A percentile compares a stretch with the other conserved stretches of the same genome.
phyloP scores from a whole-genome alignment of 2,888 invertebrate species.

The Leucozona laternaria region DNA sequence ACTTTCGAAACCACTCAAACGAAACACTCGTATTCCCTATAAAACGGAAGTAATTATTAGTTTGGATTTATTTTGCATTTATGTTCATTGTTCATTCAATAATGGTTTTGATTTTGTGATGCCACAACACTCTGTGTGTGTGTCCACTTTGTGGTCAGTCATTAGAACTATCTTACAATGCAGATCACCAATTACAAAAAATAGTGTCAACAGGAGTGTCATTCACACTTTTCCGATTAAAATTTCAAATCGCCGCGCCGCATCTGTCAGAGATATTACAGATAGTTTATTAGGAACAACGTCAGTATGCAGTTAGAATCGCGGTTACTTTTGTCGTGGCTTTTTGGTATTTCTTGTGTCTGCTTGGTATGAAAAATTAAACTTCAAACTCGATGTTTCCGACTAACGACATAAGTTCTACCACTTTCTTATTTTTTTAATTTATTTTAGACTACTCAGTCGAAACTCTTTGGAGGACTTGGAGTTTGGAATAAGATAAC shows the following conservation, averaged over 20 bases:
- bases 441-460: slow-evolving; percentile 33
- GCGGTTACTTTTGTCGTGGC: slow-evolving; percentile 13
- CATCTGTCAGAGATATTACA: not conserved
- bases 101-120: not conserved
- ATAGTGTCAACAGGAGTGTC: slow-evolving; percentile 18
- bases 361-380: slow-evolving; percentile 32
- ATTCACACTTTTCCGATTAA: slow-evolving; percentile 15
- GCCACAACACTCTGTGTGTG: not conserved
- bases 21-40: not conserved
- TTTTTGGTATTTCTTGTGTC: slow-evolving; percentile 10
- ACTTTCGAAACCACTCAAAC: slow-evolving; percentile 6
- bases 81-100: slow-evolving; percentile 25
- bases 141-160: slow-evolving; percentile 21
- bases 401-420: not conserved
- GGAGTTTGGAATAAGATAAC: slow-evolving; percentile 53
- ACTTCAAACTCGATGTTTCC: not conserved
- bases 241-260: not conserved
- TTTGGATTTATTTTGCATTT: slow-evolving; percentile 20
- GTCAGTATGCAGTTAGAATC: slow-evolving; percentile 50
- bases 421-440: not conserved
- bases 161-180: slow-evolving; percentile 25
- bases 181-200: not conserved
- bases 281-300: not conserved
- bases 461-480: slow-evolving; percentile 41
- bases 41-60: slow-evolving; percentile 29